phyloP scores from a whole-genome alignment of 2,888 invertebrate species.

The Koerneria pararmatus region DNA sequence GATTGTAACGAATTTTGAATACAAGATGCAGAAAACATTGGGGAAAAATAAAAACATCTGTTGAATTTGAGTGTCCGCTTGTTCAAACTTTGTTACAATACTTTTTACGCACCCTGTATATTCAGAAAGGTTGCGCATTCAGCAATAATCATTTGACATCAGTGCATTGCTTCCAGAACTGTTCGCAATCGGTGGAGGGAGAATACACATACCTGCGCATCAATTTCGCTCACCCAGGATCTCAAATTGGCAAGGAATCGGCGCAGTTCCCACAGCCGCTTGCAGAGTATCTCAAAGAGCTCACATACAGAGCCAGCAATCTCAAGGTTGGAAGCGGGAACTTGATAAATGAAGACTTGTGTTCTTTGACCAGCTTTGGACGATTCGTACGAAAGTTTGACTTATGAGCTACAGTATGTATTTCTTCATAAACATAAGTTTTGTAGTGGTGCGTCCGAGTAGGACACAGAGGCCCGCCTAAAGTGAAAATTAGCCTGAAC shows the following conservation, averaged over 20 bases:
- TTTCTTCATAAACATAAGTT: too few relatives aligned
- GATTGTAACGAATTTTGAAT: too few relatives aligned
- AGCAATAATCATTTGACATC: conserved; percentile 7
- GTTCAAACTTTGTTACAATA: too few relatives aligned
- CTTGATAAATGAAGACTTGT: neutral
- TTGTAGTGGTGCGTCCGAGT: too few relatives aligned
- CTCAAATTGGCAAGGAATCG: conserved; percentile 69
- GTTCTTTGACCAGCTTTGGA: neutral
- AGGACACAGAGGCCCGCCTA: too few relatives aligned
- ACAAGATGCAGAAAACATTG: too few relatives aligned
- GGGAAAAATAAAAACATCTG: too few relatives aligned
- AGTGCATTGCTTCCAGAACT: conserved; percentile 68
- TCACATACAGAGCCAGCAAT: conserved; percentile 63
- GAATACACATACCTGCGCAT: conserved; percentile 95
- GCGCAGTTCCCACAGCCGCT: conserved; percentile 87
- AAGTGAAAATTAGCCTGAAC: too few relatives aligned
- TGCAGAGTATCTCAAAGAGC: conserved; percentile 94
- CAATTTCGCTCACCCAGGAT: conserved; percentile 95
- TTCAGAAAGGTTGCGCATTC: neutral
- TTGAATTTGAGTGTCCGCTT: too few relatives aligned
- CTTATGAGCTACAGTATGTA: neutral
- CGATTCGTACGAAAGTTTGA: neutral
- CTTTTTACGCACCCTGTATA: too few relatives aligned
- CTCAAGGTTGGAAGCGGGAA: conserved; percentile 29
- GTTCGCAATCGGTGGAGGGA: conserved; percentile 95